Percentiles rank a stretch among this genome's conserved stretches.
Conservation (phyloP, 2,113 vertebrate genomes). For the Hyla sarda region DNA sequence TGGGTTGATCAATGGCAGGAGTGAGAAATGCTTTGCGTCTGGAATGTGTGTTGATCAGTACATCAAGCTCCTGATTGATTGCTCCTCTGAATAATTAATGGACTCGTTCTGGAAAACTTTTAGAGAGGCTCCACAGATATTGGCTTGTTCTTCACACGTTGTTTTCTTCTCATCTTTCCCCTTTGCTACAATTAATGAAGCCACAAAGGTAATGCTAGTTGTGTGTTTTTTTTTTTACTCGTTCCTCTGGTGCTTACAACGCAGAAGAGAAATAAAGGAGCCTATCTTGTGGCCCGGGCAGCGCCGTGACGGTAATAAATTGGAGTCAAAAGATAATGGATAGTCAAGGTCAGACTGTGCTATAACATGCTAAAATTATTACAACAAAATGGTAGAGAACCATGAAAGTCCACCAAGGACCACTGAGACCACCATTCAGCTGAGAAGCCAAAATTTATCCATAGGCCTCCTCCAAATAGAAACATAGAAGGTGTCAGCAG, state of each 20-base stretch:
- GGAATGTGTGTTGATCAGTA: constrained; percentile 69
- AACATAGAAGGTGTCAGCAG: no score
- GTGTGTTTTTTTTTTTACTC: not conserved
- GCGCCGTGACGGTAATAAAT: not conserved
- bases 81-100: constrained; percentile 74
- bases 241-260: not conserved
- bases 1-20: constrained; percentile 70
- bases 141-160: constrained; percentile 54
- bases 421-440: not conserved
- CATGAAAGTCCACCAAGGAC: not conserved
- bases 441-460: no score
- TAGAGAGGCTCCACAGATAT: constrained; percentile 52
- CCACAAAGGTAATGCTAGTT: constrained; percentile 7
- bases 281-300: not conserved
- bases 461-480: no score
- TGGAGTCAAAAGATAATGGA: not conserved
- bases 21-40: constrained; percentile 71
- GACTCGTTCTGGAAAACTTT: constrained; percentile 58
- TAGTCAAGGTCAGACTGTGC: constrained; percentile 13
- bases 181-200: constrained; percentile 54
- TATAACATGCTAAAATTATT: not conserved
- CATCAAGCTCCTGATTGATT: constrained; percentile 70
- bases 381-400: not conserved
- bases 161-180: constrained; percentile 42
- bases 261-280: constrained; percentile 15